Evolutionary conservation across 2,888 invertebrate species (phyloP), one percentile per base, ranked within the genome.

Genomic region (Calliopum simillimum): DNA sequence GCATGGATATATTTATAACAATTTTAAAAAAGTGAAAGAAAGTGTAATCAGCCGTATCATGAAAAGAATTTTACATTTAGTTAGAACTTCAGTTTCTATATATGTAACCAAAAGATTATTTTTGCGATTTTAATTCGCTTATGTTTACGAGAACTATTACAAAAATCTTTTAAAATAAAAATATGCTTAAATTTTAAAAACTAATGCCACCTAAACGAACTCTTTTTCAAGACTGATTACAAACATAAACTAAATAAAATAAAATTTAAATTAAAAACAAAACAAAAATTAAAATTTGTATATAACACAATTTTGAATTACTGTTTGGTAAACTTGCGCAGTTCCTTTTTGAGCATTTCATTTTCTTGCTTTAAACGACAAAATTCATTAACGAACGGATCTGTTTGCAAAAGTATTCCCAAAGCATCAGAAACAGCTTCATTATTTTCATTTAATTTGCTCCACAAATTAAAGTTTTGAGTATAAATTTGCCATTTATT

Each of bases 381-480:
- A 71, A 81, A 86, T 33, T 86, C 85, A 19, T 79, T 77, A 4
- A 81, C 77, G 71, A 86, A 85, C 3, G 77, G 77, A 78, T 85
- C 85, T 0, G 78, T 78, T 55, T 79, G 81, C 53, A 86, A 66
- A 2, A 86, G 71, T 43, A 82, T 56, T 6, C 78, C 77, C 16
- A 86, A 68, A 0, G 78, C 77, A 25, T 82, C 79, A 3, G 79
- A 77, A 47, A 84, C 80, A 58, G 83, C 79, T 64, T 81, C 78
- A 0, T 74, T 79, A 59, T 73, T 73, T 2, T 76, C 73, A 51
- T 74, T 68, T 66, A 82, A 83, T 47, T 80, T 74, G n/a, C 75
- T 79, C 79, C 80, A 83, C 49, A 82, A 75, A 21, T 78, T 81
- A 3, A 76, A 75, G 21, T 78, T 74, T 25, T 85, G 82, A 6